Base-by-base conservation (phyloP, 2,797 vertebrate species). In the Esox masquinongy region DNA sequence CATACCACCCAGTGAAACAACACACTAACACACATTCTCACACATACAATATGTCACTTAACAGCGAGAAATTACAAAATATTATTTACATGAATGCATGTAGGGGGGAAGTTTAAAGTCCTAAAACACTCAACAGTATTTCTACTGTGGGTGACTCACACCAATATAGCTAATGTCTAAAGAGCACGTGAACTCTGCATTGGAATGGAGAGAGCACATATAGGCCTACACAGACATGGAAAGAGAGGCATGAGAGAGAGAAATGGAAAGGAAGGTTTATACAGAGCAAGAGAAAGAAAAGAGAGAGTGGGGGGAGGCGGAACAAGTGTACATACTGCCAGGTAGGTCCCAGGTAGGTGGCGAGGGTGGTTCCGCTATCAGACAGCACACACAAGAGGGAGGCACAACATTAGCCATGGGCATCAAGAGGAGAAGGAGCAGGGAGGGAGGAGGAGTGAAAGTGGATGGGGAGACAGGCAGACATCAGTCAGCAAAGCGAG, bases 321-420 rank as follows among this genome's bases (percentile, higher is more conserved):
- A 88, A 93, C 90, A 92, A 92, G 92, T 92, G 95, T 96, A 73
- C 95, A 96, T 97, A 96, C 96, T 94, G 95, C 94, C 90, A 96
- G 95, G 94, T 95, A 94, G 91, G 90, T 95, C 93, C 95, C 95
- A 83, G 95, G 94, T 89, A 93, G 93, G 89, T 93, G 92, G 90
- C 95, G 95, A 88, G 92, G 93, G 91, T 94, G 93, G 95, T 91
- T 96, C 95, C 94, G 94, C 95, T 95, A 94, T 94, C 91, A 93
- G 93, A 93, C 94, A 92, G 93, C 91, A 95, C 94, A 95, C 92
- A 95, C 92, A 95, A 94, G 93, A 92, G 93, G 93, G 94, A 93
- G 93, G 92, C 91, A 94, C 84, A 95, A 61, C 91, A 89, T 94
- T 95, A 94, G 91, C 92, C 91, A 92, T 85, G 84, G 89, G 88